Evolutionary conservation across 2,113 vertebrate species (phyloP), one percentile per base, ranked within the genome.

Genomic region (Cricetomys ansorgei): DNA sequence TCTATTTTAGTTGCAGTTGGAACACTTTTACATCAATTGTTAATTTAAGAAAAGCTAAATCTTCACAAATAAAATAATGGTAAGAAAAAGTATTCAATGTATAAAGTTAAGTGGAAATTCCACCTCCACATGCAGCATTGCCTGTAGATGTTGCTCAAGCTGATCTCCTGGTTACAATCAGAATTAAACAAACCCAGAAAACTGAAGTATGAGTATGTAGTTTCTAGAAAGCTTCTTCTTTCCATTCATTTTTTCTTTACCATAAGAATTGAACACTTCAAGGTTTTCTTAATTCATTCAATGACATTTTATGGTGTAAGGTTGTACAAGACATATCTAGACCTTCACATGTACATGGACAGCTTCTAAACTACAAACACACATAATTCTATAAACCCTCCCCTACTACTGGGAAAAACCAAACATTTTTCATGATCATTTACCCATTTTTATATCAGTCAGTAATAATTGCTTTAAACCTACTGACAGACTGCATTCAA

Each of bases 21-120:
- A 95, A 93, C 16, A 80, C 48, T 77, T 94, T 85, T 93, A 57
- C 89, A 85, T 94, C 65, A 80, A 77, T 45, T 85, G 70, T 89
- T 95, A 92, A 96, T 96, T 95, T 97, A 97, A 93, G 92, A 93
- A 95, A 91, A 90, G 29, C n/a, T 95, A 67, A 95, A 43, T 94
- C 70, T 17, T 95, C 57, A 86, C 95, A 31, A 94, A 86, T 80
- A 87, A 40, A 93, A 96, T 11, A 94, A 92, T 94, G 76, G 23
- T 76, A 94, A 92, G 43, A 73, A 84, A 70, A 95, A 67, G 3
- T 81, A 93, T 59, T 53, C 45, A 85, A 53, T 67, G 27, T 83
- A 34, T 21, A 50, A 97, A 95, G 55, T 27, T 77, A 88, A 93
- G 43, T 48, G 23, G 50, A 85, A 76, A 27, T 25, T 70, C 67